Base-by-base conservation (phyloP, 2,797 vertebrate species). In the Gila robusta region DNA sequence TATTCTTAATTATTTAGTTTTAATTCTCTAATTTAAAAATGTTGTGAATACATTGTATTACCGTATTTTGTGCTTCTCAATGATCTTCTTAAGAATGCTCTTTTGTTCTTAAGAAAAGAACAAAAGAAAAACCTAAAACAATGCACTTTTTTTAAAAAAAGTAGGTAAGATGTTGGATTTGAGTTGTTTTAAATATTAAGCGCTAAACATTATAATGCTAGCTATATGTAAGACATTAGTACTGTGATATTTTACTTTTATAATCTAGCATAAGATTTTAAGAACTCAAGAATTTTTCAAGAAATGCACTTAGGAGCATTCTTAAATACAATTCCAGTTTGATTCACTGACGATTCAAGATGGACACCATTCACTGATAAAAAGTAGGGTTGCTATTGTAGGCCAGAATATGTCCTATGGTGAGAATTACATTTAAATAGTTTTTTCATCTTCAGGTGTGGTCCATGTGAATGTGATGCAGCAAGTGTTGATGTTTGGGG, bases 401-500 rank as follows among this genome's bases (percentile, higher is more conserved):
- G 26, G 14, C 6, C 6, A 35, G 66, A 37, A 37, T 37, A 37
- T 37, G 1, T 69, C 32, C 0, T 37, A 21, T 37, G 32, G 17
- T 69, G 66, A 19, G 32, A 69, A 37, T 19, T 37, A 47, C 71
- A 73, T 49, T 16, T 26, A n/a, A 26, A 44, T 47, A 6, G 3
- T 32, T 19, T 54, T 21, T 7, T 82, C 4, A 66, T 44, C 9
- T 17, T 67, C 37, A 82, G 81, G 35, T 62, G n/a, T 3, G 9
- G 44, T 0, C 6, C 19, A 2, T 23, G 52, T 62, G 12, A 37
- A 17, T 49, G 39, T 64, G 67, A 7, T 6, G 37, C 77, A 80
- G 39, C n/a, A 47, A 26, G 66, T 73, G 39, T 44, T 85, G 77
- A 80, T 80, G 77, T 85, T 79, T 8, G 77, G 39, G 2, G 77